Conservation (phyloP, 2,888 invertebrate genomes). For the Lithophane socia region DNA sequence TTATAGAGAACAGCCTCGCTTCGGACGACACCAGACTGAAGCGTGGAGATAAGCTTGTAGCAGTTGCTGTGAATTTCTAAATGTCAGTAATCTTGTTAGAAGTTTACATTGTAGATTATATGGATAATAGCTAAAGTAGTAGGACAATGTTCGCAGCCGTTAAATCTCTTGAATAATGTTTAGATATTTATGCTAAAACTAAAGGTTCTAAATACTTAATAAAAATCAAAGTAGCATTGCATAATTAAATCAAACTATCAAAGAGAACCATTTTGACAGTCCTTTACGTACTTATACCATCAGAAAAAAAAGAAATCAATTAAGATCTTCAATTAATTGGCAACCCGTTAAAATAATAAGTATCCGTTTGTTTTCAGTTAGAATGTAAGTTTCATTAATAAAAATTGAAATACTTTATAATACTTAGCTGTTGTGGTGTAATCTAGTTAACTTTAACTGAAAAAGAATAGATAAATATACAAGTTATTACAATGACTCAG, state of each 20-base stretch:
- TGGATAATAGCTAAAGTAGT: not conserved
- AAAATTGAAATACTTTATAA: too few relatives aligned
- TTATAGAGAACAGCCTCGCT: constrained; percentile 9
- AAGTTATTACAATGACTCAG: not conserved
- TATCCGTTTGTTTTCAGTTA: too few relatives aligned
- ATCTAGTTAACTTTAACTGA: not conserved
- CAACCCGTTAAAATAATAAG: too few relatives aligned
- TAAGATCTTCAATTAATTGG: too few relatives aligned
- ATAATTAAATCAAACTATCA: not conserved
- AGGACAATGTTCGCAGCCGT: not conserved
- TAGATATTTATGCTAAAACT: not conserved
- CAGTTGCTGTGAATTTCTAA: not conserved
- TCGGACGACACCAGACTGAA: not conserved
- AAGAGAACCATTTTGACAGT: not conserved
- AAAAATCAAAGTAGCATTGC: not conserved
- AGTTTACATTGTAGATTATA: not conserved
- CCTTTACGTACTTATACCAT: not conserved
- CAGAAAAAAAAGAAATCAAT: too few relatives aligned
- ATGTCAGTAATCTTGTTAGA: not conserved
- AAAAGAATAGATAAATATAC: not conserved
- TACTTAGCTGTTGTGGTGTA: not conserved
- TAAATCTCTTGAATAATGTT: not conserved
- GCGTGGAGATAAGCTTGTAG: not conserved
- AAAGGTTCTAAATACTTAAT: not conserved
- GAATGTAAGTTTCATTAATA: too few relatives aligned